Evolutionary conservation across 2,888 invertebrate species (phyloP).

Genomic region (Tricholauxania praeusta): DNA sequence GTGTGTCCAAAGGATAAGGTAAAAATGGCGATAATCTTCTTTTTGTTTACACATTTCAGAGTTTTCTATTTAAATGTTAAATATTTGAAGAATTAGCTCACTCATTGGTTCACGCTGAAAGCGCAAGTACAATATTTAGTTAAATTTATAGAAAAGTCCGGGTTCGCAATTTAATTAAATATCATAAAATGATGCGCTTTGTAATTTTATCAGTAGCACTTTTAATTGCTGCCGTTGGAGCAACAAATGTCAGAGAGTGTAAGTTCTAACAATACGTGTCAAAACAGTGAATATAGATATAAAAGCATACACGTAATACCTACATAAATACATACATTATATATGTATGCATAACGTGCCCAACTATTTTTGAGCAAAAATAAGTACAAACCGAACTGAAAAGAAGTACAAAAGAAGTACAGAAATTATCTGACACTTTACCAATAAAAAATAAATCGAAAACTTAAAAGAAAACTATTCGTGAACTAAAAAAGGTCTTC

Average conservation of each 20-base stretch:
- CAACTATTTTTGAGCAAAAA: too few species aligned
- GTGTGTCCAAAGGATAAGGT: not conserved
- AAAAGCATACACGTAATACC: too few species aligned
- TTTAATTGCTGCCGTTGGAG: slow-evolving; percentile 2
- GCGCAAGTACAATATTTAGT: not conserved
- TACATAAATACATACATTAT: too few species aligned
- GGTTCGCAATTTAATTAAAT: not conserved
- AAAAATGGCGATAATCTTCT: not conserved
- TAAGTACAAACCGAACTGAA: too few species aligned
- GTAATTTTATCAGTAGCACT: slow-evolving; percentile 5
- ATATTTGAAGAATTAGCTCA: not conserved
- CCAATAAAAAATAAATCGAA: too few species aligned
- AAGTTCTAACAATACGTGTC: not conserved
- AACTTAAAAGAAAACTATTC: too few species aligned
- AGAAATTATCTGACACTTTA: too few species aligned
- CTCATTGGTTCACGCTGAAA: not conserved
- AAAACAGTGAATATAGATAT: not conserved
- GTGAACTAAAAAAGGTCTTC: too few species aligned
- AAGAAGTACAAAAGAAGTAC: too few species aligned
- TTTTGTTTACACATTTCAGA: too few species aligned
- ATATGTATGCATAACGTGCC: too few species aligned
- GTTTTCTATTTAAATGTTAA: not conserved
- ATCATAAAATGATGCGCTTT: slow-evolving; percentile 10
- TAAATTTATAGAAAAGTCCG: too few species aligned
- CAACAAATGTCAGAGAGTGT: slow-evolving; percentile 26